Evolutionary conservation across 2,113 vertebrate species (phyloP), one percentile per base, ranked within the genome.

Genomic region (Callaeas wilsoni): DNA sequence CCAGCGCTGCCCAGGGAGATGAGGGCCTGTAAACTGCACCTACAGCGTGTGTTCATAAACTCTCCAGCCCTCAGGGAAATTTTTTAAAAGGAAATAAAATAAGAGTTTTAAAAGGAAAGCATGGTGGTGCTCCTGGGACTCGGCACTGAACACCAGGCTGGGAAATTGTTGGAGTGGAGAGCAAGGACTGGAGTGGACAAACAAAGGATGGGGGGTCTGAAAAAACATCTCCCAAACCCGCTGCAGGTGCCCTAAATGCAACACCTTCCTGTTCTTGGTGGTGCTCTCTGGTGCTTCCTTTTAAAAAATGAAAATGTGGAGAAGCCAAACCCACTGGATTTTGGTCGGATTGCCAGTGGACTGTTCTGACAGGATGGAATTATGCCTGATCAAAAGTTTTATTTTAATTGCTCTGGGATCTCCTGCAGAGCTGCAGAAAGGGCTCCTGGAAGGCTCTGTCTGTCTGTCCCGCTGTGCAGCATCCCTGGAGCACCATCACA

Each of bases 41-140:
- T 39, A 33, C 21, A 35, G 10, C 0, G 0, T 21, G 22, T 1
- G 3, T 12, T 57, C 53, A 8, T 12, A 21, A 76, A 35, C 33
- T 26, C 17, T 20, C 3, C 53, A 29, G 42, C 23, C 49, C 35
- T 41, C 18, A 16, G 60, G 29, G 33, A 21, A 22, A 42, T 29
- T n/a, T n/a, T n/a, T n/a, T n/a, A n/a, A 33, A n/a, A 29, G 2
- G 0, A 1, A 17, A 55, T 57, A 12, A 65, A 44, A 65, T 2
- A 7, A 56, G 21, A 33, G 19, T 15, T 76, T 76, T 47, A 22
- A 35, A 41, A 78, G 65, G 42, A 52, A 74, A 75, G 3, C 6
- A 1, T 16, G 17, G 39, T 37, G 33, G 35, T 20, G 35, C 13
- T 50, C 6, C 47, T 6, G 27, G 65, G n/a, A 35, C 26, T 81